Evolutionary conservation across 2,797 vertebrate genomes (phyloP).

Genomic region (Peromyscus aztecus): DNA sequence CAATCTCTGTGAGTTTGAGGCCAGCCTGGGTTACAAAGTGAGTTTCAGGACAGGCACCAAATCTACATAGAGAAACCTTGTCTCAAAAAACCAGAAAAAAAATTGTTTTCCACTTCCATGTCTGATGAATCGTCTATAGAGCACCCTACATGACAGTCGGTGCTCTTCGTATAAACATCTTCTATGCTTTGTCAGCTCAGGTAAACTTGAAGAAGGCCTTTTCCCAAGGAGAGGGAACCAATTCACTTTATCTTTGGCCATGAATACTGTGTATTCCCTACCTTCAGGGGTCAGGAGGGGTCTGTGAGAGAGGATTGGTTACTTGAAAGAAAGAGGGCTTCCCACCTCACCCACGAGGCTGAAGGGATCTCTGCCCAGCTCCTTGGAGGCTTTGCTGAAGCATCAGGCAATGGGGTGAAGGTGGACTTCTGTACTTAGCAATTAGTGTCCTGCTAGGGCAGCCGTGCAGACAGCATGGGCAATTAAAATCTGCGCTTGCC

Average conservation of each 20-base stretch:
- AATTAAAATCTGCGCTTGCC: conserved; percentile 7
- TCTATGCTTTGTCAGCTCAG: conserved; percentile 35
- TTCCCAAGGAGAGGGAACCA: neutral
- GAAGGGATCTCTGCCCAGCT: neutral
- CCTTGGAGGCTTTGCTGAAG: neutral
- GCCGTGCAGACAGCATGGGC: neutral
- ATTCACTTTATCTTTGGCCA: neutral
- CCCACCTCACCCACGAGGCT: neutral
- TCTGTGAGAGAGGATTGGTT: neutral
- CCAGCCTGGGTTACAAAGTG: too few species aligned
- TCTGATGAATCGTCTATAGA: conserved; percentile 2
- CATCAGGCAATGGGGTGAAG: neutral
- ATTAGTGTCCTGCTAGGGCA: neutral
- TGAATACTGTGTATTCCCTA: neutral
- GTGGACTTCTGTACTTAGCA: conserved; percentile 9
- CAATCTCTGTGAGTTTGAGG: too few species aligned
- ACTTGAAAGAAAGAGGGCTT: neutral
- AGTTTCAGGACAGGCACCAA: too few species aligned
- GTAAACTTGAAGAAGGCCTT: neutral
- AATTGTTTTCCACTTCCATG: neutral
- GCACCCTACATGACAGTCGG: neutral
- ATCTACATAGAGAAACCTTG: too few species aligned
- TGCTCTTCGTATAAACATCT: neutral
- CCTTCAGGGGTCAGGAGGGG: neutral
- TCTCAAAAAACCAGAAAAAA: neutral